Evolutionary conservation across 2,797 vertebrate species (phyloP), one percentile per base, ranked within the genome.

Genomic region (Microctenopoma steveboyesi): DNA sequence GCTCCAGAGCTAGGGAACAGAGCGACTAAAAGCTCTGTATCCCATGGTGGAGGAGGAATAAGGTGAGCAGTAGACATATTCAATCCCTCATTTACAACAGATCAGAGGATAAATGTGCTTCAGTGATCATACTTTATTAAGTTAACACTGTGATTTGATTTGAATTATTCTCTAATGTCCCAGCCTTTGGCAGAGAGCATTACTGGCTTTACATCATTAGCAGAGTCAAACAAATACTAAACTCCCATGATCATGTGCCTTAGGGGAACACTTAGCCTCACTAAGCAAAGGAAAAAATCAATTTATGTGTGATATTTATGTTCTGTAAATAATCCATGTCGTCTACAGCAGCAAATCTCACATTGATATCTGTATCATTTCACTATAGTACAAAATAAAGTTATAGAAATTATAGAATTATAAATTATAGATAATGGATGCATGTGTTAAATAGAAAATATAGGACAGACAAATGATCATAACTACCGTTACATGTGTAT

Each of bases 181-280:
- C 1, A 0, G 27, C 58, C 72, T 64, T 69, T 77, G 69, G 70
- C 74, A 67, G 63, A 56, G 71, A 87, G 69, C 64, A 60, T 76
- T 58, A 43, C 62, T 49, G 56, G 59, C 81, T 83, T 86, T 74
- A 81, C 63, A 78, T 88, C 83, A 81, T 88, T 85, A 89, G 80
- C 64, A 53, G 79, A 75, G 72, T 57, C 72, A 85, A 88, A 84
- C 80, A 84, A 81, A 90, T 33, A 33, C 4, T 85, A 78, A 73
- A 79, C 65, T 74, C 22, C 45, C 45, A 60, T 76, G 77, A 81
- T 85, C 74, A 62, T 27, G 35, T 39, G 69, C 66, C 88, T 80
- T 52, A 25, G 11, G 79, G 85, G 81, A 73, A 64, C 0, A 45
- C 64, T 72, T 43, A 0, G 59, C 73, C 73, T 69, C 76, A 64